Evolutionary conservation across 2,797 vertebrate genomes (phyloP).

Genomic region (Tapirus indicus): DNA sequence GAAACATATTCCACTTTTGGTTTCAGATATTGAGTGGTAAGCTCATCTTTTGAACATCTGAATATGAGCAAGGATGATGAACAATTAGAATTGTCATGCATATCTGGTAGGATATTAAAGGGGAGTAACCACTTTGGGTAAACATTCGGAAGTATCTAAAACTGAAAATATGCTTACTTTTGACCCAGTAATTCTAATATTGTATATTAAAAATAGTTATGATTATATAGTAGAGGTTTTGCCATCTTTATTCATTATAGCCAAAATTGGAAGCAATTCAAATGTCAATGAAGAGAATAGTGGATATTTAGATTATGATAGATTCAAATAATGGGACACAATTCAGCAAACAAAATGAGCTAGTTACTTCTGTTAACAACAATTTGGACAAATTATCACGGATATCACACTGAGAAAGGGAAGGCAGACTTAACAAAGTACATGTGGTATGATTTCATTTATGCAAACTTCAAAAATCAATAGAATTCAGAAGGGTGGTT

Average conservation of each 20-base stretch:
- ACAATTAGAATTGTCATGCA: not conserved
- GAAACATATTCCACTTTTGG: not conserved
- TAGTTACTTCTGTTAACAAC: not conserved
- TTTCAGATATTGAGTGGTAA: not conserved
- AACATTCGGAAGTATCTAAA: not conserved
- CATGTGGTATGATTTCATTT: too few species aligned
- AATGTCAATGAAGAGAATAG: too few species aligned
- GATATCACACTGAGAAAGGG: not conserved
- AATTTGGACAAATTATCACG: not conserved
- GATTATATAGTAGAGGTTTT: not conserved
- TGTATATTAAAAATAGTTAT: not conserved
- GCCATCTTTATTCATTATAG: too few species aligned
- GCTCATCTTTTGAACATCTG: not conserved
- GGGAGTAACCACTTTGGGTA: not conserved
- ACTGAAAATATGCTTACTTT: not conserved
- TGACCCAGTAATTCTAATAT: not conserved
- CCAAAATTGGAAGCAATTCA: too few species aligned
- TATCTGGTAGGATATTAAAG: not conserved
- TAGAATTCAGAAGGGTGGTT: not conserved
- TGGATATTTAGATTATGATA: too few species aligned
- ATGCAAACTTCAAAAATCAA: not conserved
- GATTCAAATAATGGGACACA: too few species aligned
- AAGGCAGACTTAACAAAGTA: not conserved
- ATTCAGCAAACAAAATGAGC: too few species aligned
- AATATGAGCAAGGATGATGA: not conserved